Conservation (phyloP, 2,113 vertebrate genomes). For the zebrafish (Danio rerio) region GRCz12tu NC_133176.1:21790501-21791000, state of each 20-base stretch:
- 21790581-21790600: neutral
- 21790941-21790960: neutral
- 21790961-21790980: slow-evolving; percentile 20
- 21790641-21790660: neutral
- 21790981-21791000: slow-evolving; percentile 29
- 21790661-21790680: slow-evolving; percentile 16
- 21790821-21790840: slow-evolving; percentile 40
- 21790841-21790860: slow-evolving; percentile 51
- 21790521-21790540: slow-evolving; percentile 19
- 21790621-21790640: slow-evolving; percentile 15
- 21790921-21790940: slow-evolving; percentile 37
- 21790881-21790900: slow-evolving; percentile 61
- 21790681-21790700: neutral
- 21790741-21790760: slow-evolving; percentile 59
- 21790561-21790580: neutral
- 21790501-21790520: slow-evolving; percentile 17
- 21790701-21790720: slow-evolving; percentile 49
- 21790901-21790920: slow-evolving; percentile 55
- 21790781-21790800: slow-evolving; percentile 38
- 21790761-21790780: slow-evolving; percentile 57
- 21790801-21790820: slow-evolving; percentile 21
- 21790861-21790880: slow-evolving; percentile 52
- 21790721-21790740: slow-evolving; percentile 58
- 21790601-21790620: slow-evolving; percentile 12
- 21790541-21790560: neutral